Conservation (phyloP, 2,888 invertebrate genomes). For the Liodrosophila aerea region DNA sequence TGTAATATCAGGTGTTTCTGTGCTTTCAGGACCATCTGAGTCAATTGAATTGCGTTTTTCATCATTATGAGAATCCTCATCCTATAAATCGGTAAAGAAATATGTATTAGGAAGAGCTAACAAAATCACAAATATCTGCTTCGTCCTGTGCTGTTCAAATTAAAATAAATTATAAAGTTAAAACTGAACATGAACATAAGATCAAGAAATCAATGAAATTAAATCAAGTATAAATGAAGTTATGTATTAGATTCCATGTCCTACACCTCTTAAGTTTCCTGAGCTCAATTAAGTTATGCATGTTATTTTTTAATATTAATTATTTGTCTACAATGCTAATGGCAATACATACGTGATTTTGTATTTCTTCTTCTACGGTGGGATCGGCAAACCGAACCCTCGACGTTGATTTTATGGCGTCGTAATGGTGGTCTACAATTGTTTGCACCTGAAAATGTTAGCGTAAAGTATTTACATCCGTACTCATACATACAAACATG, state of each 20-base stretch:
- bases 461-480: conserved; percentile 59
- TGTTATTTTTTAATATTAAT: conserved; percentile 1
- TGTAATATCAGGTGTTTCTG: conserved; percentile 61
- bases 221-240: too few relatives aligned
- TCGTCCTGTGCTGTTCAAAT: too few relatives aligned
- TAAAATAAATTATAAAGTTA: too few relatives aligned
- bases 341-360: conserved; percentile 64
- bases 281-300: conserved; percentile 4
- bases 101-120: too few relatives aligned
- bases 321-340: conserved; percentile 13
- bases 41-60: conserved; percentile 71
- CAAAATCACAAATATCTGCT: too few relatives aligned
- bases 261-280: conserved; percentile 7
- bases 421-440: conserved; percentile 95
- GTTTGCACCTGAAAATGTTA: conserved; percentile 90
- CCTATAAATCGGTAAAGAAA: too few relatives aligned
- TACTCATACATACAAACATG: conserved; percentile 9
- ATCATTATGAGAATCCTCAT: conserved; percentile 52
- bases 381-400: conserved; percentile 94
- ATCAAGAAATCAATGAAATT: too few relatives aligned
- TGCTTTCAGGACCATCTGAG: conserved; percentile 60
- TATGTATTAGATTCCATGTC: too few relatives aligned
- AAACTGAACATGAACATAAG: too few relatives aligned
- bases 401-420: conserved; percentile 89
- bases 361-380: conserved; percentile 65